Base-by-base conservation (phyloP, 2,797 vertebrate species). In the Anabas testudineus region DNA sequence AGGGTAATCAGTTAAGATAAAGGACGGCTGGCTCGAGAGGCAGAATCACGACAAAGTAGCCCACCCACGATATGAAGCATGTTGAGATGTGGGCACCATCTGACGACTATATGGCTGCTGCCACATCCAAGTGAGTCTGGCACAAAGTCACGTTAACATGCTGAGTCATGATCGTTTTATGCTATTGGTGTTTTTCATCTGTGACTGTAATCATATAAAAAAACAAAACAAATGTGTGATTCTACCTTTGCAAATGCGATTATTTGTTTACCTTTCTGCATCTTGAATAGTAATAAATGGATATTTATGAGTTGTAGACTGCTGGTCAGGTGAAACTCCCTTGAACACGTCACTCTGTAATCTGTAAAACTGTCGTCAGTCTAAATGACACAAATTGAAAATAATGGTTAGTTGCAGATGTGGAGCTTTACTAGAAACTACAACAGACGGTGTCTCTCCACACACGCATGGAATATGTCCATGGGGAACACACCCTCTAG, bases 401-500 rank as follows among this genome's bases (percentile, higher is more conserved):
- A 19, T 10, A 37, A 9, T 5, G 19, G 14, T 10, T 52, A 14
- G 22, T 19, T 36, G 2, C 3, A 52, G 12, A 39, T 46, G 26
- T 62, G 3, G 26, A 39, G 3, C 43, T 62, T 37, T 9, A 28
- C 0, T 6, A 13, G 28, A 45, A 55, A 64, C 51, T 1, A n/a
- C 39, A 47, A n/a, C 4, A 61, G 37, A 48, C 69, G 14, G 26
- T 22, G 21, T 12, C 2, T 51, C 14, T 21, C 24, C 19, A 42
- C 30, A 1, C 14, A 39, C 22, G 64, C 56, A 57, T 8, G 60
- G 36, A 58, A 51, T 24, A 69, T 64, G 66, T 19, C 70, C 65
- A 81, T 71, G 82, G 79, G 73, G 54, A 80, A 80, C 67, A 88
- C 77, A 69, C 73, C 76, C 78, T 78, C 87, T 81, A 81, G 76